Conservation (phyloP, 2,888 invertebrate genomes). For the Stenoptilia bipunctidactyla region DNA sequence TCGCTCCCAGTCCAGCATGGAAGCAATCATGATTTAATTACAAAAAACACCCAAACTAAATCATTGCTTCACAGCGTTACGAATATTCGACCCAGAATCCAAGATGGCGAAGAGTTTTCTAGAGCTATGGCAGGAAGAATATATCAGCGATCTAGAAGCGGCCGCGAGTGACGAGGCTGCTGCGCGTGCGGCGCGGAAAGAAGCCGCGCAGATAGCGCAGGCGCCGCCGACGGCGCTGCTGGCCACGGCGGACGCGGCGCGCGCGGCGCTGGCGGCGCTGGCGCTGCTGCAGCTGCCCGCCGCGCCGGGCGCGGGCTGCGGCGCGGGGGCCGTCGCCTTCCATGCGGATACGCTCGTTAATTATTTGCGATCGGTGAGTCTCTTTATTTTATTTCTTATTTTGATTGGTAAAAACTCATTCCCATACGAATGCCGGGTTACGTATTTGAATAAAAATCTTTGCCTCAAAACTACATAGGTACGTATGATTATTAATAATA, state of each 20-base stretch:
- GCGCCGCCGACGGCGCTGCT: slow-evolving; percentile 25
- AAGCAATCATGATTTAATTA: too few relatives aligned
- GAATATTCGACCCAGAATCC: slow-evolving; percentile 39
- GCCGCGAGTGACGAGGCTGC: slow-evolving; percentile 43
- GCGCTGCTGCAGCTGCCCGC: slow-evolving; percentile 22
- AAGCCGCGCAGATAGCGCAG: slow-evolving; percentile 5
- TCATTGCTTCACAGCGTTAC: slow-evolving; percentile 27
- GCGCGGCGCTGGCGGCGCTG: slow-evolving; percentile 23
- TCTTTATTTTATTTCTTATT: not conserved
- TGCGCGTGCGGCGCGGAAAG: slow-evolving; percentile 14
- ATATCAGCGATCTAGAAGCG: slow-evolving; percentile 51
- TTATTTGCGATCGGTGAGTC: slow-evolving; percentile 39
- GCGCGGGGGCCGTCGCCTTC: slow-evolving; percentile 33
- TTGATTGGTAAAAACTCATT: too few relatives aligned
- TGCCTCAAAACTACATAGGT: too few relatives aligned
- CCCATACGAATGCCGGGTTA: too few relatives aligned
- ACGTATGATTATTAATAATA: too few relatives aligned
- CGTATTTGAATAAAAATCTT: too few relatives aligned
- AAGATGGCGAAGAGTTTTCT: slow-evolving; percentile 9
- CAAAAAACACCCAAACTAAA: too few relatives aligned
- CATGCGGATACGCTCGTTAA: slow-evolving; percentile 56
- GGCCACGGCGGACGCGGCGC: slow-evolving; percentile 32
- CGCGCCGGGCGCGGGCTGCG: slow-evolving; percentile 27
- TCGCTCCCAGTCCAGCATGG: too few relatives aligned
- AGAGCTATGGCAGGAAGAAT: slow-evolving; percentile 52